Conservation (phyloP, 2,888 invertebrate genomes). For the Hypsopygia costalis region DNA sequence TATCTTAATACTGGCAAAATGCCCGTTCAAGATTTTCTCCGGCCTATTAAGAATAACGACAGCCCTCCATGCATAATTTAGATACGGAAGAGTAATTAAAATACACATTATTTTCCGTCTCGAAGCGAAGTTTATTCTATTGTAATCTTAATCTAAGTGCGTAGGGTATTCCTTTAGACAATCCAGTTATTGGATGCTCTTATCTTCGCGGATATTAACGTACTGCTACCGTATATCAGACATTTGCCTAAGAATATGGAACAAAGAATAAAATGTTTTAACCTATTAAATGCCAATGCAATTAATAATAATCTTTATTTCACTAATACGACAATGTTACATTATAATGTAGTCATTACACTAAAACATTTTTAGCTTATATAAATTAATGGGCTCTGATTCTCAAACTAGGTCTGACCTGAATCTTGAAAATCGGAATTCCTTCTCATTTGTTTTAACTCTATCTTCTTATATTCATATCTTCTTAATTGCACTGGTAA, state of each 20-base stretch:
- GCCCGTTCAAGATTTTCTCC: constrained; percentile 55
- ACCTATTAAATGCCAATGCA: no score
- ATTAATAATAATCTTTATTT: no score
- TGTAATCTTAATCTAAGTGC: constrained; percentile 54
- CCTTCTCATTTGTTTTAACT: no score
- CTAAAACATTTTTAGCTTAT: no score
- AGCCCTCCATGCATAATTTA: constrained; percentile 53
- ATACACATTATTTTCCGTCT: constrained; percentile 54
- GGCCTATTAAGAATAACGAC: constrained; percentile 58
- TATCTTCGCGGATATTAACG: constrained; percentile 46
- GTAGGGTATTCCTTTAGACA: constrained; percentile 40
- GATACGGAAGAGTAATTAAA: constrained; percentile 63
- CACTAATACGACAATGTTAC: no score
- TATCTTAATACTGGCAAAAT: constrained; percentile 38
- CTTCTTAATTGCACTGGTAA: no score
- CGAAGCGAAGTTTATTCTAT: constrained; percentile 41
- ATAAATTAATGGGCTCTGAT: no score
- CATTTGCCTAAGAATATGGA: constrained; percentile 5
- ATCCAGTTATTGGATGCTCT: constrained; percentile 41
- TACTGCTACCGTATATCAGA: constrained; percentile 50
- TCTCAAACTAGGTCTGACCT: no score
- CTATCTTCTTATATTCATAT: no score
- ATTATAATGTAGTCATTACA: no score
- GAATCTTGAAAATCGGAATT: no score
- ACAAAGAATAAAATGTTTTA: constrained; percentile 2